These are phyloP conservation scores for Lordiphosa collinella DNA, from an alignment of 1,140 invertebrate genomes.

Conservation along the genomic window DNA sequence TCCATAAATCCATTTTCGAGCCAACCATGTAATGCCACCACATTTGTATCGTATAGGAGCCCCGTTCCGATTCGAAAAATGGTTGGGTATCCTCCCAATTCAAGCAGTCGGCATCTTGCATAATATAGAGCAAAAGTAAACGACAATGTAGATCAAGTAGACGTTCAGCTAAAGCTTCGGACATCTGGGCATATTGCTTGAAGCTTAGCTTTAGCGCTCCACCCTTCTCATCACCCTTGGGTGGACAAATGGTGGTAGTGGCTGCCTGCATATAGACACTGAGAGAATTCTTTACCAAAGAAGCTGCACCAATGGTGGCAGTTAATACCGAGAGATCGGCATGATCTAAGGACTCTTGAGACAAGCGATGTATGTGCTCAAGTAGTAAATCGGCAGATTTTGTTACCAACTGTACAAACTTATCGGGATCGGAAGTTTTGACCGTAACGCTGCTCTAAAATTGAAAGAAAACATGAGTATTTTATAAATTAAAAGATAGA, in stretches of 20 bases:
- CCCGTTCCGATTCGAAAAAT: slow-evolving; percentile 85
- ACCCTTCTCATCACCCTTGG: slow-evolving; percentile 77
- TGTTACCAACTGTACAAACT: slow-evolving; percentile 85
- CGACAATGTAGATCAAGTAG: slow-evolving; percentile 88
- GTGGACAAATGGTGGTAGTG: slow-evolving; percentile 71
- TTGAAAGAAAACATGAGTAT: background rate
- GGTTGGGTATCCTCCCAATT: slow-evolving; percentile 83
- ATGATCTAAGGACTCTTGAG: slow-evolving; percentile 89
- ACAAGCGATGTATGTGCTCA: slow-evolving; percentile 88
- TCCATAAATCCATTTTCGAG: slow-evolving; percentile 88
- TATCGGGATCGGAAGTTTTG: slow-evolving; percentile 86
- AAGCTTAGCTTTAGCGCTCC: slow-evolving; percentile 81
- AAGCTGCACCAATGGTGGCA: slow-evolving; percentile 86
- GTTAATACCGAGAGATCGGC: slow-evolving; percentile 89
- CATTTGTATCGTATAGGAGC: slow-evolving; percentile 89
- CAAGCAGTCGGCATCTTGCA: slow-evolving; percentile 88
- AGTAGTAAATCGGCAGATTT: slow-evolving; percentile 85
- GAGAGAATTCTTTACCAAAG: slow-evolving; percentile 87
- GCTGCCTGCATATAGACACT: slow-evolving; percentile 83
- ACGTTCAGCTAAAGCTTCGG: slow-evolving; percentile 88
- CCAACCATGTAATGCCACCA: slow-evolving; percentile 93
- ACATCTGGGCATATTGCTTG: slow-evolving; percentile 88
- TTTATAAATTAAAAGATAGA: background rate
- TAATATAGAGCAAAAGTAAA: slow-evolving; percentile 86
- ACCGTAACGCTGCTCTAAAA: slow-evolving; percentile 81